A percentile compares a stretch with the other conserved stretches of the same genome.
phyloP scores from a whole-genome alignment of 1,140 invertebrate genomes.

The Apis dorsata region DNA sequence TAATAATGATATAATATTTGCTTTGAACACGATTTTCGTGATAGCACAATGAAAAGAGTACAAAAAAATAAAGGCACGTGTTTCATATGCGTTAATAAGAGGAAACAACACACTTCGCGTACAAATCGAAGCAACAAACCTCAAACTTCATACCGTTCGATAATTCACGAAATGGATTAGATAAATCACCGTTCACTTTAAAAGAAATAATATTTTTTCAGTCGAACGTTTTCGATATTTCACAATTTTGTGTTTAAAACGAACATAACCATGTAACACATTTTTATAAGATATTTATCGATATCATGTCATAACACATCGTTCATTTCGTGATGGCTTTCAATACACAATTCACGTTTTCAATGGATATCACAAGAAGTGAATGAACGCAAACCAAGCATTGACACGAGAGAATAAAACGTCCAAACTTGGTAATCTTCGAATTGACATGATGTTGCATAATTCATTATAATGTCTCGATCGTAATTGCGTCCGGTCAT shows the following conservation, averaged over 20 bases:
- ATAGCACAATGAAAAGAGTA: too few species aligned
- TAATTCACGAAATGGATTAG: background rate
- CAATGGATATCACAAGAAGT: background rate
- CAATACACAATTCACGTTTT: background rate
- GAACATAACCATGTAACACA: background rate
- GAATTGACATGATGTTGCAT: slow-evolving; percentile 16
- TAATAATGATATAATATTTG: background rate
- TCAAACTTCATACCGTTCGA: slow-evolving; percentile 15
- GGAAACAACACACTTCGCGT: background rate
- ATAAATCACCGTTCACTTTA: background rate
- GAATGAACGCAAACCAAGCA: background rate
- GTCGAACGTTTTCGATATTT: background rate
- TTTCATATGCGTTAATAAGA: background rate
- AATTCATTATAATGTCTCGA: slow-evolving; percentile 36
- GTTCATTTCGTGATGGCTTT: background rate
- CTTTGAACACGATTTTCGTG: background rate
- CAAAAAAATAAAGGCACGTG: background rate
- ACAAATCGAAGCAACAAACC: background rate
- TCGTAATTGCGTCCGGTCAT: slow-evolving; percentile 25
- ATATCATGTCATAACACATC: background rate
- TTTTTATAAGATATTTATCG: background rate
- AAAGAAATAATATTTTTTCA: background rate
- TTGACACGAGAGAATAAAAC: background rate
- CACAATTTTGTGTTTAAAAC: background rate
- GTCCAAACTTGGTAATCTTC: slow-evolving; percentile 3